Conservation (phyloP, 2,113 vertebrate species). For the Strix uralensis region DNA sequence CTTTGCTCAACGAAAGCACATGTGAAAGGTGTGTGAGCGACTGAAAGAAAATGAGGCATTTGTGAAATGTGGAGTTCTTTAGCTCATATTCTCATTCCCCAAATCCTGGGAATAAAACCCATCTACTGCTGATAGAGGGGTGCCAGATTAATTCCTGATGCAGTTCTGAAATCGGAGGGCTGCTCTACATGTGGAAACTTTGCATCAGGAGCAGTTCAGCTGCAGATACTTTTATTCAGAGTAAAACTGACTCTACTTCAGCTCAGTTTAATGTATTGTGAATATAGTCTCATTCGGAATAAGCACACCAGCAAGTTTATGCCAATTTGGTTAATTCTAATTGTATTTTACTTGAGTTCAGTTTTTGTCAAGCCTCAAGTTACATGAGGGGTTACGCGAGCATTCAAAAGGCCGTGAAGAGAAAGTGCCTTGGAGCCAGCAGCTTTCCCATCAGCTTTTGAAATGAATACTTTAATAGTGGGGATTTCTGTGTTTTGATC, state of each 20-base stretch:
- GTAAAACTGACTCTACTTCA: background rate
- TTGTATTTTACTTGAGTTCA: background rate
- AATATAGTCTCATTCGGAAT: background rate
- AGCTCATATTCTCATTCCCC: background rate
- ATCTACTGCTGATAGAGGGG: background rate
- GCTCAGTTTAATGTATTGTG: background rate
- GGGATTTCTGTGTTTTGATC: background rate
- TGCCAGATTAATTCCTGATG: background rate
- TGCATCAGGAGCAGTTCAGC: background rate
- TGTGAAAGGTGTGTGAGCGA: background rate
- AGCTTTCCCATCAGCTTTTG: background rate
- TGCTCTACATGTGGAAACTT: background rate
- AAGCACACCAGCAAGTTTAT: background rate
- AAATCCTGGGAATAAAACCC: background rate
- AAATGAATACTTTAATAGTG: background rate
- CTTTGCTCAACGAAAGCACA: background rate
- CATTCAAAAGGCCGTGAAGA: background rate
- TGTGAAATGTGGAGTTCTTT: background rate
- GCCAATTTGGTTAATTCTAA: background rate
- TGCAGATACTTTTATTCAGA: background rate
- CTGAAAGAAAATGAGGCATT: background rate
- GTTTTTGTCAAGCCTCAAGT: background rate
- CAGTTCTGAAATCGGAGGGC: background rate
- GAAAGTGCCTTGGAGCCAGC: background rate
- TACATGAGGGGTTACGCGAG: background rate